A percentile compares a stretch with the other conserved stretches of the same genome.
These are phyloP conservation scores for Lacanobia oleracea DNA, from an alignment of 2,888 invertebrate genomes.

Conservation along the genomic window DNA sequence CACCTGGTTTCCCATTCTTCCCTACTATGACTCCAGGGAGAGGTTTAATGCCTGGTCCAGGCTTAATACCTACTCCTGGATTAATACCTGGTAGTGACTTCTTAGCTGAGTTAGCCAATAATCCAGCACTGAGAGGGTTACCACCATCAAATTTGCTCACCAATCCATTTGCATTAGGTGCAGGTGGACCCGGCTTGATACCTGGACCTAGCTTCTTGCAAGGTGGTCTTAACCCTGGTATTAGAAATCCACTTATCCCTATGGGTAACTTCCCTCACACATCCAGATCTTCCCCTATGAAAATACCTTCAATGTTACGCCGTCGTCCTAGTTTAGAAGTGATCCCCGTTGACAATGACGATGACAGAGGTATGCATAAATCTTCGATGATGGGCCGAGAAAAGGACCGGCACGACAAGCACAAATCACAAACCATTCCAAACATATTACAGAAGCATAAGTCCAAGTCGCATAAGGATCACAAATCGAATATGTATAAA, in stretches of 20 bases:
- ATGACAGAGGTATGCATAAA: constrained; percentile 83
- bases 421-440: constrained; percentile 88
- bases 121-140: constrained; percentile 86
- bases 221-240: constrained; percentile 78
- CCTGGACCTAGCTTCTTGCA: constrained; percentile 88
- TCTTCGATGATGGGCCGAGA: constrained; percentile 79
- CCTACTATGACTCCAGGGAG: constrained; percentile 86
- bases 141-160: constrained; percentile 83
- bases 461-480: constrained; percentile 86
- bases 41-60: constrained; percentile 90
- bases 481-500: constrained; percentile 85
- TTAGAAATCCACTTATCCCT: constrained; percentile 89
- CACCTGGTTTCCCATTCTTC: constrained; percentile 87
- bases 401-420: constrained; percentile 86
- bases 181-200: constrained; percentile 92
- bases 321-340: constrained; percentile 91
- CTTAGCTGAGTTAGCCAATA: constrained; percentile 84
- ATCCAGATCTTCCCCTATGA: constrained; percentile 90
- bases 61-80: constrained; percentile 86
- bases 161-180: constrained; percentile 89
- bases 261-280: constrained; percentile 90
- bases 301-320: constrained; percentile 91
- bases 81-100: constrained; percentile 88
- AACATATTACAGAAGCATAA: constrained; percentile 87
- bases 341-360: constrained; percentile 89